A percentile compares a stretch with the other conserved stretches of the same genome.
Conservation (phyloP, 2,888 invertebrate species). For the Chelonus formosanus region DNA sequence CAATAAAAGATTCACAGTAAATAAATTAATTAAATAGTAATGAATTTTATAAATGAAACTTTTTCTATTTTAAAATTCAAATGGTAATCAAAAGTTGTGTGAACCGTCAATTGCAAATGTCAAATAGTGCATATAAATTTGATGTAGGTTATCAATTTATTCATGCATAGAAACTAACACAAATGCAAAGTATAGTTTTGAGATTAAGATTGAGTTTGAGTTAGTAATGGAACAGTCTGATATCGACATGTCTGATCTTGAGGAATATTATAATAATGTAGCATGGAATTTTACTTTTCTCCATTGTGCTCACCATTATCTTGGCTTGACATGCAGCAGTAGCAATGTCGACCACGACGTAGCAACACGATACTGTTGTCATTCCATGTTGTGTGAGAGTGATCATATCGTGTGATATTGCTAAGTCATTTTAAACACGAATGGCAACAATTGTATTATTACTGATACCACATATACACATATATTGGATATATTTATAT, state of each 20-base stretch:
- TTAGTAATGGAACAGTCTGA: not conserved
- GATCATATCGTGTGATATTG: conserved; percentile 4
- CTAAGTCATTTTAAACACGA: conserved; percentile 5
- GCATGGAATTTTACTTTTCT: conserved; percentile 9
- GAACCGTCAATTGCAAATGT: too few species aligned
- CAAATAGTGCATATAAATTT: too few species aligned
- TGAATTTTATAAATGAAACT: too few species aligned
- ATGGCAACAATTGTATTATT: not conserved
- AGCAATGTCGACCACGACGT: conserved; percentile 3
- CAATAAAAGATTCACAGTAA: too few species aligned
- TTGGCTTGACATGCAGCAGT: conserved; percentile 9
- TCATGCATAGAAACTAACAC: too few species aligned
- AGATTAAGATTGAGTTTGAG: too few species aligned
- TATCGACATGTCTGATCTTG: conserved; percentile 2
- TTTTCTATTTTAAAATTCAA: too few species aligned
- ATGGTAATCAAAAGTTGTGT: too few species aligned
- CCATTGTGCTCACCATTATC: conserved; percentile 1
- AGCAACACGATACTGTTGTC: conserved; percentile 9
- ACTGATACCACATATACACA: not conserved
- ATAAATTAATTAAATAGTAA: too few species aligned
- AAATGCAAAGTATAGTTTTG: too few species aligned
- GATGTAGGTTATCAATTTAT: too few species aligned
- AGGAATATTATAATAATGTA: not conserved
- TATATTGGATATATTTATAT: too few species aligned
- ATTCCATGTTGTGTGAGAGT: conserved; percentile 14